A percentile compares a stretch with the other conserved stretches of the same genome.
Evolutionary conservation across 2,888 invertebrate species (phyloP).

Genomic region (Mamestra brassicae): DNA sequence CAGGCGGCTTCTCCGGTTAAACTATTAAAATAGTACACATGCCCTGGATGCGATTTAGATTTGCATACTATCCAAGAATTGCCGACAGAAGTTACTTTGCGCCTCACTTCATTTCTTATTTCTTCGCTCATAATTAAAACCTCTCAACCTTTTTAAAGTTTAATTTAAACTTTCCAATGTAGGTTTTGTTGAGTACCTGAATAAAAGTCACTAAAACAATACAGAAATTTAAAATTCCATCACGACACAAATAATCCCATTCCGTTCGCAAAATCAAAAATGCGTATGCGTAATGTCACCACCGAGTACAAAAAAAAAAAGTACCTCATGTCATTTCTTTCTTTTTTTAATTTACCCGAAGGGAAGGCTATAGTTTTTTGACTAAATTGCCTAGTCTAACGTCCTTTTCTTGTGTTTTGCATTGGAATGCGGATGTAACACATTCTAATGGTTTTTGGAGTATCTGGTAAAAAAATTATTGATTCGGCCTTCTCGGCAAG

Average conservation of each 20-base stretch:
- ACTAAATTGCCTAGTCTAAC: too few relatives aligned
- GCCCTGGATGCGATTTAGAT: constrained; percentile 78
- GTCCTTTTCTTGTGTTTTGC: too few relatives aligned
- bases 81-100: constrained; percentile 67
- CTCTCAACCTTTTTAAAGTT: background rate
- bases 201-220: background rate
- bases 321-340: too few relatives aligned
- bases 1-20: constrained; percentile 80
- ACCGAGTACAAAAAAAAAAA: too few relatives aligned
- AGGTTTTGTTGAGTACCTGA: background rate
- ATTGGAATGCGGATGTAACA: too few relatives aligned
- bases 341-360: too few relatives aligned
- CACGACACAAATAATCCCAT: background rate
- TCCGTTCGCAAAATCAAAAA: background rate
- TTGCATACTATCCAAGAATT: constrained; percentile 79
- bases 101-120: constrained; percentile 27
- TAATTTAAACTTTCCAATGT: background rate
- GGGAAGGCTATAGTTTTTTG: too few relatives aligned
- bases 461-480: too few relatives aligned
- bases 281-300: background rate
- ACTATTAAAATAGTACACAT: constrained; percentile 83
- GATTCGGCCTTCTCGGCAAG: too few relatives aligned
- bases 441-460: too few relatives aligned
- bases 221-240: background rate
- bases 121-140: constrained; percentile 47